Evolutionary conservation across 2,888 invertebrate species (phyloP).

Genomic region (Odontocerum albicorne): DNA sequence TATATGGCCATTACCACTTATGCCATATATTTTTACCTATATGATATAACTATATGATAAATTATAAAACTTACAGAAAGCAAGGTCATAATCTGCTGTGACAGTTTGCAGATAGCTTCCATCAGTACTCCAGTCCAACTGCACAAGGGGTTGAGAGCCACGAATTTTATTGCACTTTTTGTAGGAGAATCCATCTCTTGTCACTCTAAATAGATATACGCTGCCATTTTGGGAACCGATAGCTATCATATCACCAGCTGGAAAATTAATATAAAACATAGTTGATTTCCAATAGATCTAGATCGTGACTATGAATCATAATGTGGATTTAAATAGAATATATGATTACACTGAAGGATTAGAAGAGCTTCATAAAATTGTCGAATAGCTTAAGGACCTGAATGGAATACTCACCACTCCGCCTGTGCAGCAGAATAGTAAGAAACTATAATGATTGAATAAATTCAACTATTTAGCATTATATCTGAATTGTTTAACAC

Average conservation of each 20-base stretch:
- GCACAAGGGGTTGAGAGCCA: slow-evolving; percentile 81
- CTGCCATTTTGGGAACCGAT: slow-evolving; percentile 91
- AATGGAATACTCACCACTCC: no score
- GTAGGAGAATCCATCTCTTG: slow-evolving; percentile 87
- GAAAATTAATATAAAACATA: slow-evolving; percentile 35
- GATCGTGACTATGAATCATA: no score
- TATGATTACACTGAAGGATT: no score
- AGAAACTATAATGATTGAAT: no score
- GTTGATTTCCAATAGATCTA: background rate
- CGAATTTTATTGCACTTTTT: slow-evolving; percentile 88
- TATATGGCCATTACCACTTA: no score
- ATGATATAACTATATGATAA: background rate
- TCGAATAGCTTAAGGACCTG: no score
- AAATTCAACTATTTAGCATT: no score
- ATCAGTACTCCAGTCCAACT: slow-evolving; percentile 90
- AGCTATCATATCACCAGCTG: slow-evolving; percentile 85
- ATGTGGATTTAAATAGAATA: no score
- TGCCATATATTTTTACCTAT: background rate
- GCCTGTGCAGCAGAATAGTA: no score
- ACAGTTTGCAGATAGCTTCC: slow-evolving; percentile 86
- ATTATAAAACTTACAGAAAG: slow-evolving; percentile 71
- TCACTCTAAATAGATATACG: slow-evolving; percentile 70
- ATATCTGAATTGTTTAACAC: no score
- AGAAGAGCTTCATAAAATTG: no score
- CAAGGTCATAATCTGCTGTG: slow-evolving; percentile 85